Percentiles rank a stretch among this genome's conserved stretches.
These are phyloP conservation scores for Pharmacophagus antenor DNA, from an alignment of 2,888 invertebrate genomes.

Conservation along the genomic window DNA sequence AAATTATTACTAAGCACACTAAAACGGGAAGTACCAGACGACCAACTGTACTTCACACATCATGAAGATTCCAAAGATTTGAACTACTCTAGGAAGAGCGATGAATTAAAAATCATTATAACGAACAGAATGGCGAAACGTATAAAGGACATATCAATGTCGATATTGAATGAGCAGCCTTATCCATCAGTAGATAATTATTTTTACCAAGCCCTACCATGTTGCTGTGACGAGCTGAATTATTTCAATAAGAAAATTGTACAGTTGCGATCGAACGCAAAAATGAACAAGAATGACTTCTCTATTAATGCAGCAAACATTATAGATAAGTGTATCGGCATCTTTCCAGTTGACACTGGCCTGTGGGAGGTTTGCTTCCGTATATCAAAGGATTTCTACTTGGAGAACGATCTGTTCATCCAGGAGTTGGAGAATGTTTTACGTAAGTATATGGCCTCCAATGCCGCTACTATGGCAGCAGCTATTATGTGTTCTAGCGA, in stretches of 20 bases:
- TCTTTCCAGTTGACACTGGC: constrained; percentile 61
- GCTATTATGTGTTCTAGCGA: constrained; percentile 74
- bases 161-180: constrained; percentile 62
- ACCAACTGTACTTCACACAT: constrained; percentile 55
- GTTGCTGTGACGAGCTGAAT: constrained; percentile 63
- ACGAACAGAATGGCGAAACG: constrained; percentile 63
- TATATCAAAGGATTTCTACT: constrained; percentile 62
- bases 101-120: constrained; percentile 57
- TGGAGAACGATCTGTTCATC: constrained; percentile 64
- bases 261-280: constrained; percentile 29
- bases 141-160: constrained; percentile 65
- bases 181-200: constrained; percentile 53
- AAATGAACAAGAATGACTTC: constrained; percentile 43
- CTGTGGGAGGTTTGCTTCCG: constrained; percentile 71
- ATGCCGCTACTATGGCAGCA: constrained; percentile 68
- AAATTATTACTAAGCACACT: constrained; percentile 55
- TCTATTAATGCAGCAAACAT: constrained; percentile 58
- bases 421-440: constrained; percentile 78
- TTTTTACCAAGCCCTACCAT: constrained; percentile 54
- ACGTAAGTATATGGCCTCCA: constrained; percentile 76
- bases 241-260: constrained; percentile 43
- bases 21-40: constrained; percentile 42
- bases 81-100: constrained; percentile 43
- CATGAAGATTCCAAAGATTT: constrained; percentile 40
- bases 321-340: constrained; percentile 65